Evolutionary conservation across 2,888 invertebrate genomes (phyloP), one percentile per base, ranked within the genome.

Genomic region (Plemyria rubiginata): DNA sequence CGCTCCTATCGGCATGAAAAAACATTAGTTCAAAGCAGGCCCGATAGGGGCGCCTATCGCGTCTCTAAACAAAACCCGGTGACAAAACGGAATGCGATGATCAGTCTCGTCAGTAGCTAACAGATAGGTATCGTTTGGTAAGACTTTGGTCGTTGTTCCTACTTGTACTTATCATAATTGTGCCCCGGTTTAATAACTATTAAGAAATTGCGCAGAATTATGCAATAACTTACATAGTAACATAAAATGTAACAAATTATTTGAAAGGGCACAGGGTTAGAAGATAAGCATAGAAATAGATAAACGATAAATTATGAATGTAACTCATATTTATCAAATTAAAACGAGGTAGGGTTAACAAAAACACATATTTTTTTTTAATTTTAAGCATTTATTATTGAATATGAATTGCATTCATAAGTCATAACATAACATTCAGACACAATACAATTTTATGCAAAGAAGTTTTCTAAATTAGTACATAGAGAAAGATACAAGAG

Each of bases 341-440:
- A 56, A 38, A 72, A 72, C 56, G 29, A 64, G 68, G 73, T 62
- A 61, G 72, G 76, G 71, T 70, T 68, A 79, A 82, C 75, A 78
- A 82, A 90, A 87, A 88, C 81, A 84, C 82, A 78, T n/a, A n/a
- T n/a, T n/a, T n/a, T n/a, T n/a, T n/a, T 70, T 71, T 72, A 74
- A 75, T 74, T 86, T 83, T 75, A 89, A 90, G 86, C 88, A 69
- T 90, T 89, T 91, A 88, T 89, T 88, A 64, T 60, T 54, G 76
- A 85, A 90, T 90, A 92, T 92, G 92, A 92, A 91, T 92, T 92
- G 87, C 91, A 92, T 92, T 90, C 92, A 92, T 70, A 45, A 45
- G 45, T 45, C 43, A 38, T 38, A 38, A 11, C 11, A 45, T 45
- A 71, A 60, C 48, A 54, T 60, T 53, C 32, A 55, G 54, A 56